Evolutionary conservation across 2,888 invertebrate genomes (phyloP).

Genomic region (Sinohyriopsis cumingii): DNA sequence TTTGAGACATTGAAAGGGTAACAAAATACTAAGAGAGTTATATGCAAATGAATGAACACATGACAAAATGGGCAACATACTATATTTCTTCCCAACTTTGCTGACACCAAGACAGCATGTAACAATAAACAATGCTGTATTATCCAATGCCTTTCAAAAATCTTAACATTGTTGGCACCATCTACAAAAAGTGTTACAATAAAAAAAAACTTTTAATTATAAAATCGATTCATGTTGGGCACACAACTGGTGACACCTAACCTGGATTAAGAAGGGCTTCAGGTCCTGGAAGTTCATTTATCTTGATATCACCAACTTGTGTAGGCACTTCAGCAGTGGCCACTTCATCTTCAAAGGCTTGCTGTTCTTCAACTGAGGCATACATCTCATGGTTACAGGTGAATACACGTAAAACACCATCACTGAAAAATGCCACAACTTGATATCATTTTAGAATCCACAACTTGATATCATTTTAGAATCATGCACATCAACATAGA

Average conservation of each 20-base stretch:
- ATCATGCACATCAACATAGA: too few relatives aligned
- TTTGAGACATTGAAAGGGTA: too few relatives aligned
- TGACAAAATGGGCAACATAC: too few relatives aligned
- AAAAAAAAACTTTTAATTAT: too few relatives aligned
- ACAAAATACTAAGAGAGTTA: too few relatives aligned
- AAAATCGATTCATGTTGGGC: too few relatives aligned
- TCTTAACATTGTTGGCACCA: too few relatives aligned
- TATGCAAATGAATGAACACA: too few relatives aligned
- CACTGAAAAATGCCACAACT: constrained; percentile 77
- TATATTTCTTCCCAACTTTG: too few relatives aligned
- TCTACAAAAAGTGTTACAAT: not conserved
- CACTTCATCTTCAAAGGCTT: constrained; percentile 83
- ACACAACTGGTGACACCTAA: constrained; percentile 56
- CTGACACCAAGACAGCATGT: too few relatives aligned
- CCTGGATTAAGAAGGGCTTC: constrained; percentile 86
- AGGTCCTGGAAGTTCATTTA: constrained; percentile 88
- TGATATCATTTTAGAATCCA: not conserved
- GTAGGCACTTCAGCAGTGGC: constrained; percentile 75
- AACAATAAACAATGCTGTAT: too few relatives aligned
- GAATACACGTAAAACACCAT: constrained; percentile 90
- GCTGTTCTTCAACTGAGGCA: constrained; percentile 79
- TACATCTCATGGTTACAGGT: constrained; percentile 78
- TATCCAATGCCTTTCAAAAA: too few relatives aligned
- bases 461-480: not conserved
- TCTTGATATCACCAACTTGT: constrained; percentile 85